Conservation (phyloP, 2,797 vertebrate genomes). For the Poeciliopsis gracilis region DNA sequence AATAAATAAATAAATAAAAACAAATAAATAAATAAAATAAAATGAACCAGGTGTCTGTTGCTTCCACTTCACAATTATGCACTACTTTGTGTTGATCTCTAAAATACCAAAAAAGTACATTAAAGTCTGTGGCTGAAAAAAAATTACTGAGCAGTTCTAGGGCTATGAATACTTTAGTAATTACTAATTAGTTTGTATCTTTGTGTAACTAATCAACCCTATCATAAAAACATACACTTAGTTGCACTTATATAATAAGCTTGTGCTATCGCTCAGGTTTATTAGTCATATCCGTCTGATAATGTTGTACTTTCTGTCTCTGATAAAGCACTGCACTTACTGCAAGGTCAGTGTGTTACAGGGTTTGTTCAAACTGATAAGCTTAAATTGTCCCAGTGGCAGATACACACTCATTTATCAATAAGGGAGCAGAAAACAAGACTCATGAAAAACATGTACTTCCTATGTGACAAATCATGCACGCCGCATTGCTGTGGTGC, state of each 20-base stretch:
- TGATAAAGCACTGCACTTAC: constrained; percentile 28
- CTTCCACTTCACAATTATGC: not conserved
- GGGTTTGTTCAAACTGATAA: constrained; percentile 23
- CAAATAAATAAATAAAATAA: not conserved
- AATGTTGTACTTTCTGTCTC: constrained; percentile 29
- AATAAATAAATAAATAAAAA: not conserved
- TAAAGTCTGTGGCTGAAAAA: not conserved
- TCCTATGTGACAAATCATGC: not conserved
- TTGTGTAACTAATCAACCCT: not conserved
- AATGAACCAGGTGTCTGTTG: not conserved
- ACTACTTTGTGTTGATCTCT: not conserved
- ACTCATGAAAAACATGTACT: not conserved
- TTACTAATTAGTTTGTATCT: not conserved
- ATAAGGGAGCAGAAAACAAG: constrained; percentile 23
- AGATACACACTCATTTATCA: constrained; percentile 20
- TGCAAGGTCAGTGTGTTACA: constrained; percentile 9
- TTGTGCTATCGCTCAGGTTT: constrained; percentile 21
- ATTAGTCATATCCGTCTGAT: constrained; percentile 15
- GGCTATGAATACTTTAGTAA: not conserved
- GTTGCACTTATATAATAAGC: constrained; percentile 2
- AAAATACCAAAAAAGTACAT: not conserved
- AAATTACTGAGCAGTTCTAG: not conserved
- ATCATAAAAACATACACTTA: not conserved
- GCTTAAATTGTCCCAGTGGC: constrained; percentile 2
- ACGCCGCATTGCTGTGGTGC: constrained; percentile 4